Evolutionary conservation across 2,888 invertebrate genomes (phyloP).

Genomic region (Acronicta psi): DNA sequence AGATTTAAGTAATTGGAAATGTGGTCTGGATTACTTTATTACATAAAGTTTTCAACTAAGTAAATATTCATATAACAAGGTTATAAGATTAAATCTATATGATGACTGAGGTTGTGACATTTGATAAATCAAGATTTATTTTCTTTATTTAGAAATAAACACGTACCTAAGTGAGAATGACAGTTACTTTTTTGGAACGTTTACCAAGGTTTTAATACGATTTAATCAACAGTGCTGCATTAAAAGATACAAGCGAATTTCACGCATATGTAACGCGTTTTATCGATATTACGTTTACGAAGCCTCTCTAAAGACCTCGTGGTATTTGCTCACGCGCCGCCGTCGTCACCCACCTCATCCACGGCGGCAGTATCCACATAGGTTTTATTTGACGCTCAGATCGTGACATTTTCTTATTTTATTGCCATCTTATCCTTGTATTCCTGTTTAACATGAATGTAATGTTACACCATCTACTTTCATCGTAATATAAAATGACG

Average conservation of each 20-base stretch:
- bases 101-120: too few species aligned
- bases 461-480: conserved; percentile 22
- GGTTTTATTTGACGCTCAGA: conserved; percentile 49
- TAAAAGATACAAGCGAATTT: not conserved
- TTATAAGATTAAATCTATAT: too few species aligned
- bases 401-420: conserved; percentile 54
- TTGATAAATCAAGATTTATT: too few species aligned
- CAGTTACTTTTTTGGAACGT: too few species aligned
- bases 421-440: conserved; percentile 54
- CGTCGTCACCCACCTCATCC: conserved; percentile 23
- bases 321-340: conserved; percentile 51
- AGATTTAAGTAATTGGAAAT: too few species aligned
- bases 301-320: conserved; percentile 38
- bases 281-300: conserved; percentile 58
- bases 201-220: too few species aligned
- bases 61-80: too few species aligned
- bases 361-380: conserved; percentile 27
- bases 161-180: too few species aligned
- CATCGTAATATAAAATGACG: conserved; percentile 5
- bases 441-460: conserved; percentile 51
- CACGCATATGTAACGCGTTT: conserved; percentile 20
- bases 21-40: too few species aligned
- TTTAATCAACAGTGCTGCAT: too few species aligned
- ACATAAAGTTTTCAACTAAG: too few species aligned
- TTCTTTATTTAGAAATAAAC: too few species aligned